Evolutionary conservation across 2,797 vertebrate species (phyloP), one percentile per base, ranked within the genome.

Genomic region (Myotis myotis): DNA sequence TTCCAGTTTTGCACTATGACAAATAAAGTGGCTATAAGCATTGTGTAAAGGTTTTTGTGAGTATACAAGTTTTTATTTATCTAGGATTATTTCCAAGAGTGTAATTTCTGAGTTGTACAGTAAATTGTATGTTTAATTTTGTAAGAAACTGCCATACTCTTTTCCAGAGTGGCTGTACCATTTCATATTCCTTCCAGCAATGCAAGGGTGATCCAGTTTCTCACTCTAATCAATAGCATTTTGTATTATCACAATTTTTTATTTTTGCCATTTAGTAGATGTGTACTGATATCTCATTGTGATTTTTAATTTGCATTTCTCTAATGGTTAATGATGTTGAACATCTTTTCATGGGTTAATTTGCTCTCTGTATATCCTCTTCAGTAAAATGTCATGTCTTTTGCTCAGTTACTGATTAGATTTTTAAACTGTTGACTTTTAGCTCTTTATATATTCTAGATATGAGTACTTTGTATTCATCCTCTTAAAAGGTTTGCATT

Each of bases 191-290:
- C 28, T 22, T 84, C 22, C 30, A 84, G 72, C 53, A 70, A 68
- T 79, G 66, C 71, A n/a, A 57, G 53, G 30, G 33, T 79, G 41
- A 79, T 84, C 20, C 20, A 68, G 10, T 84, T 91, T 88, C 47
- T 87, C 68, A 44, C 64, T 41, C 38, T 75, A 49, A 22, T 81
- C 51, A 71, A 33, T n/a, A 81, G 25, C 49, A 87, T 91, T 81
- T 87, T 57, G 3, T 75, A 20, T 87, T 55, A 66, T 72, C 28
- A 74, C 47, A 86, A 16, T 79, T 57, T 86, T 93, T 81, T 49
- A 36, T 89, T 89, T 86, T 75, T 57, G 70, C n/a, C 88, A 75
- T 86, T 79, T 89, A 53, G 47, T 79, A 92, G 36, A 82, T 49
- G 30, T 92, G 25, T 66, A 79, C 23, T 57, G 47, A 36, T 62